Conservation (phyloP, 2,113 vertebrate species). For the Tichodroma muraria region DNA sequence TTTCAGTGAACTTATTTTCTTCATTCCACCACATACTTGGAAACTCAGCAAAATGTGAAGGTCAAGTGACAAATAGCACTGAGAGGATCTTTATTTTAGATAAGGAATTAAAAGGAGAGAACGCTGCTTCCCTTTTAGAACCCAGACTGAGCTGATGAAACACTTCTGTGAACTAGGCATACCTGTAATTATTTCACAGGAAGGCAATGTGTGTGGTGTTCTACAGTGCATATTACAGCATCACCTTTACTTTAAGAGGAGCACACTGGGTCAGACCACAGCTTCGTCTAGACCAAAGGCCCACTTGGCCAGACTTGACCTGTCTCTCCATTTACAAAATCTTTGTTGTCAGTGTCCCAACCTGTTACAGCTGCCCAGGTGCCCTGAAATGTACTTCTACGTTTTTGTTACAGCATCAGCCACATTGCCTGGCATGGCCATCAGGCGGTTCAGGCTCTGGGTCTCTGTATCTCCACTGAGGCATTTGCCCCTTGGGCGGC, state of each 20-base stretch:
- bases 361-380: background rate
- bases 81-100: background rate
- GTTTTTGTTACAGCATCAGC: background rate
- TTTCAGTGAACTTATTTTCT: background rate
- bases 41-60: background rate
- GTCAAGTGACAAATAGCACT: background rate
- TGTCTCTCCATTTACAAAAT: background rate
- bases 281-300: background rate
- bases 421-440: accelerated
- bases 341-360: background rate
- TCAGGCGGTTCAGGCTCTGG: background rate
- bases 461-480: background rate
- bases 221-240: background rate
- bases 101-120: background rate
- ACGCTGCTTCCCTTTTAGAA: background rate
- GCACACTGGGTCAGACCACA: background rate
- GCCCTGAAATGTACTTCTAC: background rate
- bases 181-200: background rate
- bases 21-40: background rate
- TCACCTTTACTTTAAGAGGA: background rate
- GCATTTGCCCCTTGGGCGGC: background rate
- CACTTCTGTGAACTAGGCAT: background rate
- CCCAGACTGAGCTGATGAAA: background rate
- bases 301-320: background rate
- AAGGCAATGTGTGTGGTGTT: background rate